Evolutionary conservation across 2,797 vertebrate genomes (phyloP), one percentile per base, ranked within the genome.

Genomic region (Syndactyla subalaris): DNA sequence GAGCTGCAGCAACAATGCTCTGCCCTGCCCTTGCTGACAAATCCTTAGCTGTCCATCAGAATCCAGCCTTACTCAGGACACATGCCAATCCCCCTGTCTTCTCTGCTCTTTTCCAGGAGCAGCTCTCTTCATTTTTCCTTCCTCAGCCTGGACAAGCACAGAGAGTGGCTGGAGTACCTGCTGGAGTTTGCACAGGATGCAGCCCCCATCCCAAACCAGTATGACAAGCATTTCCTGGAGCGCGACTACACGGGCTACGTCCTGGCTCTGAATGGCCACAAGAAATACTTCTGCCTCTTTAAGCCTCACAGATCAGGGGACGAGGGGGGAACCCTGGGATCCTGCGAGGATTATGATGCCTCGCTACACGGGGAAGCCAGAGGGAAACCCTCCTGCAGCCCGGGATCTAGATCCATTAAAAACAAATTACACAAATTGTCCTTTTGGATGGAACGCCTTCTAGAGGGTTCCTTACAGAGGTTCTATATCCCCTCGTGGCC

Each of bases 271-370:
- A 99, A 99, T 0, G 99, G 99, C 61, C 98, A 99, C 97, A 99
- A 99, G 97, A 99, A 99, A 74, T 99, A 99, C 97, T 98, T 99
- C 85, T 99, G 99, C 93, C 98, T 99, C 61, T 99, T 99, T 89
- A 99, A 98, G 96, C 99, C 99, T 4, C 98, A 96, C 63, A 97
- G 94, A 41, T 91, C 93, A 0, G 96, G 96, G 9, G 99, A 99
- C 9, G 99, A 99, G 10, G 98, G 98, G 51, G 96, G 91, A 85
- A 95, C 92, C 51, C 58, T 92, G 38, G 98, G 96, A 43, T 89
- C 88, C 0, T 97, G 98, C 0, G 65, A 97, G 15, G 97, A 97
- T 70, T 96, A 97, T 0, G 89, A 98, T 36, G 96, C 98, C 46
- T 93, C 95, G 2, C 85, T 97, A 30, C 96, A 95, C 7, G 72